These are phyloP conservation scores for Hypolimnas misippus DNA, from an alignment of 2,888 invertebrate species.

Conservation along the genomic window DNA sequence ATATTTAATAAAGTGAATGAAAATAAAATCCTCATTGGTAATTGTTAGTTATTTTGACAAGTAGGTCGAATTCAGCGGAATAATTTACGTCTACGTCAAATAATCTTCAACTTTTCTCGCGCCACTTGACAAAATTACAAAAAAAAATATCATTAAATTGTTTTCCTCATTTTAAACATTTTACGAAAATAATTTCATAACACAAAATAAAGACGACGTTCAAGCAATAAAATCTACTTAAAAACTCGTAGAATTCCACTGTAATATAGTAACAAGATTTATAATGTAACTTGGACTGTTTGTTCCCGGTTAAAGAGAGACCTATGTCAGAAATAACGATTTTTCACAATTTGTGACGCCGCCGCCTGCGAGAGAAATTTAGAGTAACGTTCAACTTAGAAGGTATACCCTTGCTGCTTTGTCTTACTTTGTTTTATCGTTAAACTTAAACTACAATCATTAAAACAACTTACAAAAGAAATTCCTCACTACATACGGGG, in stretches of 20 bases:
- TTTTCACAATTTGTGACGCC: constrained; percentile 58
- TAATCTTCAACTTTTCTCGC: too few species aligned
- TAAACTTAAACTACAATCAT: constrained; percentile 8
- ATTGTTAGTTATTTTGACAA: too few species aligned
- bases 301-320: constrained; percentile 36
- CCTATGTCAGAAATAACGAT: constrained; percentile 48
- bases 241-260: constrained; percentile 48
- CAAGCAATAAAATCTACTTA: constrained; percentile 45
- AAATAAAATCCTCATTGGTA: too few species aligned
- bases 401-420: constrained; percentile 11
- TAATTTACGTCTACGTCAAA: too few species aligned
- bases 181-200: not conserved
- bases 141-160: not conserved
- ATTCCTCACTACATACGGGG: not conserved
- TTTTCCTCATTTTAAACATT: not conserved
- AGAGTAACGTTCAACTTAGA: constrained; percentile 17
- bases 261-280: constrained; percentile 55
- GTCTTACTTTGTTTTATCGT: constrained; percentile 12
- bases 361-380: constrained; percentile 30
- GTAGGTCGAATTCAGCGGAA: too few species aligned
- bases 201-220: not conserved
- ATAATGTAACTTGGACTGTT: constrained; percentile 53
- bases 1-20: too few species aligned
- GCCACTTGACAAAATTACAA: too few species aligned
- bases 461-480: constrained; percentile 2